These are phyloP conservation scores for Thamnophis sirtalis DNA, from an alignment of 2,113 vertebrate species.

Conservation along the genomic window DNA sequence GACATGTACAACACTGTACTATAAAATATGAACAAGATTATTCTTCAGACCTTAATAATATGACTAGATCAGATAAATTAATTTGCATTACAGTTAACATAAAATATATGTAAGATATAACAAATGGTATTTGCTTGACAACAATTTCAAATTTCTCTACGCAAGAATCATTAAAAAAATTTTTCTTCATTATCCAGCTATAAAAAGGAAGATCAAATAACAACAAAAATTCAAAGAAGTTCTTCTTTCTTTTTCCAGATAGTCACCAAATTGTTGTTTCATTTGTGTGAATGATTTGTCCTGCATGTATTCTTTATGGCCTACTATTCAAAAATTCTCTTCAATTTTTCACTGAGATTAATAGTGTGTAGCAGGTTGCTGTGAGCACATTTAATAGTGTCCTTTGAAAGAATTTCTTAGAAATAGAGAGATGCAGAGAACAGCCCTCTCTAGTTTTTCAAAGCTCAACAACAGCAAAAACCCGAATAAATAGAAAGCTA, in stretches of 20 bases:
- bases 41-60: background rate
- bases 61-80: background rate
- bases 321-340: constrained; percentile 38
- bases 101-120: background rate
- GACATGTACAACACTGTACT: background rate
- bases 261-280: constrained; percentile 27
- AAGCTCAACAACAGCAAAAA: constrained; percentile 33
- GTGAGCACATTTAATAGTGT: constrained; percentile 60
- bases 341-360: constrained; percentile 53
- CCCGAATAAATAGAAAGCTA: constrained; percentile 65
- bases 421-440: constrained; percentile 26
- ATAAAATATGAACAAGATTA: background rate
- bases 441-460: constrained; percentile 58
- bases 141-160: background rate
- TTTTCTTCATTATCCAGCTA: background rate
- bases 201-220: background rate
- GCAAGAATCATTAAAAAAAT: background rate
- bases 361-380: constrained; percentile 67
- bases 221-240: background rate
- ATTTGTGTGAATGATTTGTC: constrained; percentile 8
- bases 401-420: constrained; percentile 48
- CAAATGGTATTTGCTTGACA: background rate
- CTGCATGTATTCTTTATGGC: constrained; percentile 38
- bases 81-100: background rate
- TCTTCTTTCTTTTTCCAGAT: constrained; percentile 18